Conservation (phyloP, 2,888 invertebrate species). For the Gasteruption jaculator region DNA sequence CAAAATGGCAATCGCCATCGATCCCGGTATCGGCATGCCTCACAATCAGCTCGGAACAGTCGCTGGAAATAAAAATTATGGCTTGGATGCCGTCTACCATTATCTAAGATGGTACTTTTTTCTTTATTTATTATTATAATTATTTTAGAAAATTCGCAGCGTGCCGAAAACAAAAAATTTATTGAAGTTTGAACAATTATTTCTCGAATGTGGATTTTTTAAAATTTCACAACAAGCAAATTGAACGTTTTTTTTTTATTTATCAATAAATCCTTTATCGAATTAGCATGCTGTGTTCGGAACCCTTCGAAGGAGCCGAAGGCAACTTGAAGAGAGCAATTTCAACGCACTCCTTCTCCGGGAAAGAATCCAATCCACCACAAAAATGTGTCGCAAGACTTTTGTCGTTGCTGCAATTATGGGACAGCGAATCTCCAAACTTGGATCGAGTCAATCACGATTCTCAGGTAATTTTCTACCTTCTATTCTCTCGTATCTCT, state of each 20-base stretch:
- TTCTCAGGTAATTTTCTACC: constrained; percentile 33
- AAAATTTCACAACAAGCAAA: constrained; percentile 8
- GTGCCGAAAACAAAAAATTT: too few species aligned
- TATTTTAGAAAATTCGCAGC: background rate
- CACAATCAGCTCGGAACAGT: constrained; percentile 92
- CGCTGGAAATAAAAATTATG: constrained; percentile 73
- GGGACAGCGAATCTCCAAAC: constrained; percentile 41
- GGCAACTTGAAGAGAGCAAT: constrained; percentile 73
- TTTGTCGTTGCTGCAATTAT: constrained; percentile 42
- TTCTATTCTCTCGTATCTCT: background rate
- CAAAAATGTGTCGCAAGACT: constrained; percentile 41
- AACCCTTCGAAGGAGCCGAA: constrained; percentile 85
- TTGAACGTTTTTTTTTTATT: constrained; percentile 7
- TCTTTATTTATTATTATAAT: background rate
- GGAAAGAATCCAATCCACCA: constrained; percentile 36
- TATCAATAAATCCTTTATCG: constrained; percentile 6
- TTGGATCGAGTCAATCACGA: constrained; percentile 43
- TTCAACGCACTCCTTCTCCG: constrained; percentile 45
- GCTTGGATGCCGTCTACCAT: constrained; percentile 83
- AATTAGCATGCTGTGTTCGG: constrained; percentile 60
- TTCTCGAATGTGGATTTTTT: too few species aligned
- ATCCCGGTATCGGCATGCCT: constrained; percentile 82
- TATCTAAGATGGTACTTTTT: constrained; percentile 70
- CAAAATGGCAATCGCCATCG: constrained; percentile 73
- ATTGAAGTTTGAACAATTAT: too few species aligned